Evolutionary conservation across 1,140 invertebrate species (phyloP).

Genomic region (Teleogryllus occipitalis): DNA sequence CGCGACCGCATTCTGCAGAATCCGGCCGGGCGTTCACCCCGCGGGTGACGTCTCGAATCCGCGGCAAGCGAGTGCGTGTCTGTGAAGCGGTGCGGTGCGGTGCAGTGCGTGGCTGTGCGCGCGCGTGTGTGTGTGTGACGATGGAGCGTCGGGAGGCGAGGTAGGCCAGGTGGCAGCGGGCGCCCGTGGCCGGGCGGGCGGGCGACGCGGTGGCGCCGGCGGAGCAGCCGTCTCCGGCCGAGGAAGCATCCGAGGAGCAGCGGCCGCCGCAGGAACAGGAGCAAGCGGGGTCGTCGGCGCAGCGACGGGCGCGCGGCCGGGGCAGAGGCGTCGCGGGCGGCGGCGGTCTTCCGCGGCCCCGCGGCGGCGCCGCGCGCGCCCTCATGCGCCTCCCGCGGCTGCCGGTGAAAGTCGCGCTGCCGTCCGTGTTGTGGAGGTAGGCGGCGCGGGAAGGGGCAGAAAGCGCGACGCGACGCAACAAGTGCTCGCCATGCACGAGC

Average conservation of each 20-base stretch:
- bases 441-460: slow-evolving; percentile 14
- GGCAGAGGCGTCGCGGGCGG: background rate
- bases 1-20: no score
- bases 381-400: background rate
- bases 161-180: background rate
- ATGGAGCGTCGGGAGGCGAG: no score
- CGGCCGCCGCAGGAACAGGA: background rate
- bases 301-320: background rate
- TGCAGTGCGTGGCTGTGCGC: no score
- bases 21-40: no score
- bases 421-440: slow-evolving; percentile 6
- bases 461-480: slow-evolving; percentile 5
- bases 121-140: no score
- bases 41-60: no score
- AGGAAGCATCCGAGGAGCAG: no score
- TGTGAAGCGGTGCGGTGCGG: no score
- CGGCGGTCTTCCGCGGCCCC: no score
- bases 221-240: background rate
- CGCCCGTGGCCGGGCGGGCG: no score
- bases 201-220: no score
- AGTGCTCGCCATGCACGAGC: background rate
- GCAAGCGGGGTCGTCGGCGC: background rate
- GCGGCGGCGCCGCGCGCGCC: slow-evolving; percentile 3
- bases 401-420: slow-evolving; percentile 10
- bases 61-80: no score